Evolutionary conservation across 2,888 invertebrate species (phyloP).

Genomic region (Ypsolopha scabrella): DNA sequence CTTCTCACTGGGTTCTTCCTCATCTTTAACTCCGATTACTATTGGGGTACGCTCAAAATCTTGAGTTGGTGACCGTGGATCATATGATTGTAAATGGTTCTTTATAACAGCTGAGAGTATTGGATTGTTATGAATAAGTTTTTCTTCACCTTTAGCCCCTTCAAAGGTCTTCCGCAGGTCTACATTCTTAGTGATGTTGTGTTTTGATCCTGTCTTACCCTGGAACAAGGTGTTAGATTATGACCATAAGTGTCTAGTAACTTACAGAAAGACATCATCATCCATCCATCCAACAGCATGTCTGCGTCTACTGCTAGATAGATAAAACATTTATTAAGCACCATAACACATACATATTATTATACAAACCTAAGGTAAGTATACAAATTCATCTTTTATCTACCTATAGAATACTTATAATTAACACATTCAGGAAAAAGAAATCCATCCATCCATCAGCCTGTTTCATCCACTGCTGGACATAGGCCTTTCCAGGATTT

Average conservation of each 20-base stretch:
- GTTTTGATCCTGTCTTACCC: conserved; percentile 46
- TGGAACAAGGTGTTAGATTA: conserved; percentile 22
- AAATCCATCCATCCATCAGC: no score
- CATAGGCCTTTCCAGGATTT: no score
- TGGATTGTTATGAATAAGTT: conserved; percentile 55
- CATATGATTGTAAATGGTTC: conserved; percentile 58
- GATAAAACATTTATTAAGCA: no score
- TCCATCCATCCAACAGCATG: no score
- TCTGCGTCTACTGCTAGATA: no score
- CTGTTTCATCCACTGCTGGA: no score
- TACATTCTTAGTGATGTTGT: conserved; percentile 61
- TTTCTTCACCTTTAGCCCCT: conserved; percentile 39
- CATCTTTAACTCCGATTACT: conserved; percentile 32
- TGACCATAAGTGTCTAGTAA: background rate
- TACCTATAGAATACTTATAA: background rate
- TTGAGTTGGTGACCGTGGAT: conserved; percentile 71
- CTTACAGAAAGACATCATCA: background rate
- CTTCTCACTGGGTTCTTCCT: conserved; percentile 21
- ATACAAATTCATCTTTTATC: no score
- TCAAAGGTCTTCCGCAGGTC: conserved; percentile 62
- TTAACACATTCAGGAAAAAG: background rate
- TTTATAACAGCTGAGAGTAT: conserved; percentile 60
- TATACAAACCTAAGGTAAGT: no score
- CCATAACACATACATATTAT: no score
- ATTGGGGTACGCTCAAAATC: conserved; percentile 74